phyloP scores from a whole-genome alignment of 2,888 invertebrate species.

The Atethmia centrago region DNA sequence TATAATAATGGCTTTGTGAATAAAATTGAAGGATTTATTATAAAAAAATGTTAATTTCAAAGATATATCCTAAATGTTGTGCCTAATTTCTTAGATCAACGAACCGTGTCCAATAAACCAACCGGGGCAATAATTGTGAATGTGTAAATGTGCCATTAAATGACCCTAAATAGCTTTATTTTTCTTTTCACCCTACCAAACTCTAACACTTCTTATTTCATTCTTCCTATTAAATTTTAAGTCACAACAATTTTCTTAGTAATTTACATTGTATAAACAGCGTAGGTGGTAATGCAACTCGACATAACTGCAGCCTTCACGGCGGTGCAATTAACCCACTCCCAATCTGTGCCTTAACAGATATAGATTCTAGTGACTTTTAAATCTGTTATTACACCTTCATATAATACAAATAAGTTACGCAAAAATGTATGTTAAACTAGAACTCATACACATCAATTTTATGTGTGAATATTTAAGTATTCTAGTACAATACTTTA shows the following conservation, averaged over 20 bases:
- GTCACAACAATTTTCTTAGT: background rate
- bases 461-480: no score
- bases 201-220: background rate
- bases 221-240: background rate
- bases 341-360: no score
- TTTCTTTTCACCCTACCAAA: background rate
- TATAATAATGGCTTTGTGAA: background rate
- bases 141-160: background rate
- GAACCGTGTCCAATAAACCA: background rate
- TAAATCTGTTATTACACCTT: no score
- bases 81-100: background rate
- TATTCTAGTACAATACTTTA: no score
- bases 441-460: no score
- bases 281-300: slow-evolving; percentile 22
- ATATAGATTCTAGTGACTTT: no score
- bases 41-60: no score
- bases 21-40: background rate
- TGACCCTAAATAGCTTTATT: background rate
- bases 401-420: no score
- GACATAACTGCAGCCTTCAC: slow-evolving; percentile 46
- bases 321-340: slow-evolving; percentile 59
- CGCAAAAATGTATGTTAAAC: no score
- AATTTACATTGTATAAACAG: slow-evolving; percentile 21
- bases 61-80: background rate
- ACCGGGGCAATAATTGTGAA: no score